phyloP scores from a whole-genome alignment of 1,140 invertebrate species.

The Drosophila elegans region DNA sequence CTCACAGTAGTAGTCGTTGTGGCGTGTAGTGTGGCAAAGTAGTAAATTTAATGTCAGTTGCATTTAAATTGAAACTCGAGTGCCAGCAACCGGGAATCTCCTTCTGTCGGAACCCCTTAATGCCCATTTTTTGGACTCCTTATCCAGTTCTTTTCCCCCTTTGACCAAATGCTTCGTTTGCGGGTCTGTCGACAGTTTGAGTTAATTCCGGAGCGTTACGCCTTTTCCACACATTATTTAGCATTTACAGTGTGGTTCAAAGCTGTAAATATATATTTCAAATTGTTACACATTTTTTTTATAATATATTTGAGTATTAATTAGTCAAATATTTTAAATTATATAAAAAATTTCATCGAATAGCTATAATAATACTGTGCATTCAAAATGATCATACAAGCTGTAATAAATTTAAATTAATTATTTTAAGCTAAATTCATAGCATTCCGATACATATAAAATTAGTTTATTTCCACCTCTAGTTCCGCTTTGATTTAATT shows the following conservation, averaged over 20 bases:
- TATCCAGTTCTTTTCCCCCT: conserved; percentile 9
- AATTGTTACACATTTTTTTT: neutral
- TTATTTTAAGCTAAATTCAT: neutral
- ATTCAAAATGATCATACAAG: too few relatives aligned
- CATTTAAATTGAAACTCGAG: conserved; percentile 80
- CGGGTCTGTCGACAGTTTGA: conserved; percentile 72
- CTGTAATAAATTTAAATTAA: neutral
- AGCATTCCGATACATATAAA: conserved; percentile 13
- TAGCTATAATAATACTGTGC: too few relatives aligned
- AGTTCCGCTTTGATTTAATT: conserved; percentile 22
- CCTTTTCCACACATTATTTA: conserved; percentile 50
- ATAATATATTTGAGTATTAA: too few relatives aligned
- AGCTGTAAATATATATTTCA: neutral
- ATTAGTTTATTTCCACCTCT: conserved; percentile 13
- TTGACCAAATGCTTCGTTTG: conserved; percentile 26
- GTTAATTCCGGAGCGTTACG: conserved; percentile 66
- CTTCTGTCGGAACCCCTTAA: neutral
- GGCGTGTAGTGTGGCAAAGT: conserved; percentile 67
- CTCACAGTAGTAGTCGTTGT: conserved; percentile 51
- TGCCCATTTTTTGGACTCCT: neutral
- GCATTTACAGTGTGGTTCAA: neutral
- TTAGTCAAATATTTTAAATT: too few relatives aligned
- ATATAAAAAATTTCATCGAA: too few relatives aligned
- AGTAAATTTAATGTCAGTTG: conserved; percentile 83
- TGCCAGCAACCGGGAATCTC: conserved; percentile 24